Percentiles rank a stretch among this genome's conserved stretches.
These are phyloP conservation scores for Parazoanthus swiftii DNA, from an alignment of 92 coral and sea anemone species.

Conservation along the genomic window DNA sequence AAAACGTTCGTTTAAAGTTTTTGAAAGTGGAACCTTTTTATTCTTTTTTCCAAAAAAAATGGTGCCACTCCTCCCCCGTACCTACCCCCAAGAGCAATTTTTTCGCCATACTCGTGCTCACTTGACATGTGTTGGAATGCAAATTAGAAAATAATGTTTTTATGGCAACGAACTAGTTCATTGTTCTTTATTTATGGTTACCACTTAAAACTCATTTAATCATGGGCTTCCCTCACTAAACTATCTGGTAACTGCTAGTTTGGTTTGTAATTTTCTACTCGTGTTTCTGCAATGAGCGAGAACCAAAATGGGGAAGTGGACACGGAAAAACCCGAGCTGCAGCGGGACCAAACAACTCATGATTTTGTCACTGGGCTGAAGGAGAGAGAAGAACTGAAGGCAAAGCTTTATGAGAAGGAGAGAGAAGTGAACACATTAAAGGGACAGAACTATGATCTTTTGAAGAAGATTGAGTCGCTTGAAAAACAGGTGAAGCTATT, in stretches of 20 bases:
- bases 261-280: no score
- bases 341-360: slow-evolving; percentile 82
- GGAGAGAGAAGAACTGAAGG: slow-evolving; percentile 89
- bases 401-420: slow-evolving; percentile 76
- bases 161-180: slow-evolving; percentile 34
- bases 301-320: slow-evolving; percentile 24
- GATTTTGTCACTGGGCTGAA: slow-evolving; percentile 89
- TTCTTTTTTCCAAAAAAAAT: no score
- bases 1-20: no score
- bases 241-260: not conserved
- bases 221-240: not conserved
- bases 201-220: not conserved
- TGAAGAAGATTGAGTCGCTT: slow-evolving; percentile 74
- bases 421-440: slow-evolving; percentile 76
- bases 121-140: slow-evolving; percentile 27
- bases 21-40: no score
- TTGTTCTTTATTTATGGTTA: slow-evolving; percentile 8
- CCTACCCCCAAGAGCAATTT: slow-evolving; percentile 10
- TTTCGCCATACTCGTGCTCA: not conserved
- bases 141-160: slow-evolving; percentile 2
- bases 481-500: slow-evolving; percentile 73
- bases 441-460: slow-evolving; percentile 80
- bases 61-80: not conserved
- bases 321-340: not conserved
- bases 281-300: slow-evolving; percentile 26